Base-by-base conservation (phyloP, 2,113 vertebrate genomes). In the Nothobranchius kuhntae region DNA sequence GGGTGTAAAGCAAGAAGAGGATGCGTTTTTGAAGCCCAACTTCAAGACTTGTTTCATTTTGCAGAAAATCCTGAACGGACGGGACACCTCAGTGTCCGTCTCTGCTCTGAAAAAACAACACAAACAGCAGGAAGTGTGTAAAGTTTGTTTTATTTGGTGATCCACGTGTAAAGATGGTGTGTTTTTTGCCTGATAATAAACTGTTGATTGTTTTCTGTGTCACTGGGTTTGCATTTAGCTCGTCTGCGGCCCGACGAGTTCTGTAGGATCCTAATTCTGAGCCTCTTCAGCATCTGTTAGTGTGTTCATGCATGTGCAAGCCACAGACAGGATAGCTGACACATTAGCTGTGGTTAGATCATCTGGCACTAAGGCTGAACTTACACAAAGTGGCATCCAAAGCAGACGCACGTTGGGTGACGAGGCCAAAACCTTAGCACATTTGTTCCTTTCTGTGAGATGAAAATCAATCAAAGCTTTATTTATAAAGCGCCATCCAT, bases 111-210 rank as follows among this genome's bases (percentile, higher is more conserved):
- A n/a, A 61, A 71, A 21, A 76, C 35, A 71, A 61, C 30, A 66
- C 42, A 53, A 68, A 78, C 30, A 11, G 78, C 61, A 73, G 21
- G 12, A 30, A 40, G 75, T 87, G 81, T 77, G 81, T 77, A 71
- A 75, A 89, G 73, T 72, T 80, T 68, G 71, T 77, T 89, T 82
- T 89, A 86, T 90, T 89, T 85, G 79, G 75, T 83, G 26, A 78
- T 73, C 63, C 65, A 89, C 30, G 30, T 30, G 30, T 30, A 30
- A 30, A 30, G 30, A 30, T 80, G 87, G 71, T 72, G 7, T 64
- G 36, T 71, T 66, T 66, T 66, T 62, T 69, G 61, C 72, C 45
- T 78, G 77, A 83, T 68, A 89, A 83, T 89, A 90, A 91, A 89
- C 68, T 38, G 56, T 69, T 44, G 57, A 61, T 8, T 40, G 38